Evolutionary conservation across 2,113 vertebrate species (phyloP).

Genomic region (Euleptes europaea): DNA sequence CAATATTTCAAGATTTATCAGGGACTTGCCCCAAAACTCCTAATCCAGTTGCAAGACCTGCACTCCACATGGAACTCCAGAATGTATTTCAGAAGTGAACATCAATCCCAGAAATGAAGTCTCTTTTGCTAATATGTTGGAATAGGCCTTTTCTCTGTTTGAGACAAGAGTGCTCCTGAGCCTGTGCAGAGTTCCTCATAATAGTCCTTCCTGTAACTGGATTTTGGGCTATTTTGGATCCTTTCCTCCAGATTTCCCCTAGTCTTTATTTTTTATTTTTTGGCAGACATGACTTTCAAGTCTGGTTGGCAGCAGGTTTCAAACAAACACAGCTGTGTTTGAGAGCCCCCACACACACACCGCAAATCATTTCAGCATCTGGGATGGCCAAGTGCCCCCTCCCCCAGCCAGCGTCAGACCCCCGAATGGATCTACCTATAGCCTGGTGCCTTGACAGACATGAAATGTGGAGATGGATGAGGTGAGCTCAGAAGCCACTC

Average conservation of each 20-base stretch:
- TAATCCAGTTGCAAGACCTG: too few relatives aligned
- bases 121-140: neutral
- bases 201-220: neutral
- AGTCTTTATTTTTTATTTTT: neutral
- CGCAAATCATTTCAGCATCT: neutral
- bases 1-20: neutral
- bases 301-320: neutral
- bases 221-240: accelerated
- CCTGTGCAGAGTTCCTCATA: too few relatives aligned
- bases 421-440: too few relatives aligned
- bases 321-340: too few relatives aligned
- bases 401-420: neutral
- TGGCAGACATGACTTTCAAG: too few relatives aligned
- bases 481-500: too few relatives aligned
- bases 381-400: neutral
- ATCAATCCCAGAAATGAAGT: neutral
- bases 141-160: accelerated
- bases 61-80: neutral
- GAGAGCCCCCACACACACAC: too few relatives aligned
- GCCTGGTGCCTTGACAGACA: too few relatives aligned
- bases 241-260: neutral
- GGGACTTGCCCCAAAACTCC: neutral
- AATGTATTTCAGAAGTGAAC: too few relatives aligned
- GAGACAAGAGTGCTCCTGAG: neutral
- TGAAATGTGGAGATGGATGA: too few relatives aligned